These are phyloP conservation scores for Aphidius gifuensis DNA, from an alignment of 1,140 invertebrate genomes.

Conservation along the genomic window DNA sequence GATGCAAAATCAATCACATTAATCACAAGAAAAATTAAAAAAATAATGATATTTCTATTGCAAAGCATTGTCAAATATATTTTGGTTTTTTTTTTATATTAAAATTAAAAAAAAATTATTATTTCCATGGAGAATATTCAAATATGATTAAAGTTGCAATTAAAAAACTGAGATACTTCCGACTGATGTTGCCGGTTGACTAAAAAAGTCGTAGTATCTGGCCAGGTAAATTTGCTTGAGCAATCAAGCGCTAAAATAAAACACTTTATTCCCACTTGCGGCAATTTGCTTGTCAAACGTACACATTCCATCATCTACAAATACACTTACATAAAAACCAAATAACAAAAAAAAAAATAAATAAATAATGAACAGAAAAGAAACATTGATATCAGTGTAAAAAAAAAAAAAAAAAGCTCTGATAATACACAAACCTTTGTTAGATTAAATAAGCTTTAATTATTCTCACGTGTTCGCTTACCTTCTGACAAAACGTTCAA, in stretches of 20 bases:
- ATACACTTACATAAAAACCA: not conserved
- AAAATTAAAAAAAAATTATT: not conserved
- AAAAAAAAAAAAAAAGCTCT: no score
- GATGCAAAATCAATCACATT: not conserved
- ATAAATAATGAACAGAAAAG: no score
- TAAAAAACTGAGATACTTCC: no score
- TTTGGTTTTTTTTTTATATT: not conserved
- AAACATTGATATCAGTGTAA: no score
- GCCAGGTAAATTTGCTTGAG: conserved; percentile 10
- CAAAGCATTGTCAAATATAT: not conserved
- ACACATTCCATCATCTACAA: not conserved
- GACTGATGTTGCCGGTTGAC: conserved; percentile 6
- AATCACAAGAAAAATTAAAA: not conserved
- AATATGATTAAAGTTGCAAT: not conserved
- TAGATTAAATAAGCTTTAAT: conserved; percentile 1
- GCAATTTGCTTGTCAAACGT: conserved; percentile 1
- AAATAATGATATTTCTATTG: not conserved
- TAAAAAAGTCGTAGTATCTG: not conserved
- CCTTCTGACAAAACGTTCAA: no score
- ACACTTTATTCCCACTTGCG: conserved; percentile 13
- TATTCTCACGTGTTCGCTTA: conserved; percentile 3
- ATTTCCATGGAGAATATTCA: not conserved
- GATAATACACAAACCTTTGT: no score
- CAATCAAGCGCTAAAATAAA: conserved; percentile 15
- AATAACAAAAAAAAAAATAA: no score